Evolutionary conservation across 2,113 vertebrate genomes (phyloP), one percentile per base, ranked within the genome.

Genomic region (Heterotis niloticus): DNA sequence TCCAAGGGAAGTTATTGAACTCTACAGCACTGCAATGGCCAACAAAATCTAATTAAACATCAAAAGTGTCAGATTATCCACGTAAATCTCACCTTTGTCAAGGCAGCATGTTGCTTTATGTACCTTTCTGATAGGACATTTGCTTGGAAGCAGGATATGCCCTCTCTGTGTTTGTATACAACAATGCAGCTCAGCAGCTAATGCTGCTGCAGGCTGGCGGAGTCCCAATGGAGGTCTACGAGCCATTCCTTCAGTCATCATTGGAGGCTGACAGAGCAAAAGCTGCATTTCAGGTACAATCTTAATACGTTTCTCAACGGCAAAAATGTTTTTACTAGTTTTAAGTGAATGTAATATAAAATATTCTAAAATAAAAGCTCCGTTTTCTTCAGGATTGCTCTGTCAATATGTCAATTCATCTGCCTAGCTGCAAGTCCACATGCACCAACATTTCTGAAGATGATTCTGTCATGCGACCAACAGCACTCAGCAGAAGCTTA

Each of bases 271-370:
- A 92, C 23, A 89, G 67, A 81, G 91, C 89, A 77, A 87, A 90
- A 80, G 91, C 91, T 85, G 91, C 93, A 60, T 93, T 93, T 88
- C 93, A 94, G 92, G 93, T 94, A 91, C 10, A 59, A 62, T 5
- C 18, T 11, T n/a, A 62, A 62, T 44, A 44, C 7, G 34, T 7
- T 44, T 44, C 34, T 44, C 34, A 4, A 7, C 7, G 11, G 59
- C 2, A 20, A 20, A 17, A 62, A 14, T 62, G 7, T 62, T 2
- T 62, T 62, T 62, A 62, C 10, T 17, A 17, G 59, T 62, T 17
- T 62, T 17, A 3, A 62, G 59, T 62, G 11, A 62, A 62, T 44
- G n/a, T n/a, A n/a, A n/a, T n/a, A n/a, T n/a, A n/a, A n/a, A n/a
- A 44, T 44, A 44, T 44, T 44, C 3, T 44, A 44, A 7, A 2